These are phyloP conservation scores for human DNA, from an alignment of 2,113 vertebrate species.

Conservation along the genomic window DNA sequence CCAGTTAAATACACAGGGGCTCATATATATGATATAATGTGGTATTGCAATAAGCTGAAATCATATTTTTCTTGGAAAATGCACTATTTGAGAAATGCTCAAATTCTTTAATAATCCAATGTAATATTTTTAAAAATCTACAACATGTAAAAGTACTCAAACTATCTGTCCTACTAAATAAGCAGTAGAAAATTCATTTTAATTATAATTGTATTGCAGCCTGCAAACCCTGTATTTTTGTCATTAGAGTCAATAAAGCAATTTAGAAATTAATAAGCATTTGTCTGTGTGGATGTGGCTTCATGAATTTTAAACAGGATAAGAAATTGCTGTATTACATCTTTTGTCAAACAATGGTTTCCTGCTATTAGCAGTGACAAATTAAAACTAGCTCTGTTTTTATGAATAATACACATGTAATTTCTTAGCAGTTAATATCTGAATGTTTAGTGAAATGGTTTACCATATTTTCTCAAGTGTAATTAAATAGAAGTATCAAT, in stretches of 20 bases:
- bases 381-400: constrained; percentile 40
- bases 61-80: background rate
- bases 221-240: constrained; percentile 1
- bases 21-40: background rate
- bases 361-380: constrained; percentile 51
- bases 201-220: background rate
- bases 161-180: constrained; percentile 17
- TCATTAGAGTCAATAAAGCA: constrained; percentile 55
- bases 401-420: background rate
- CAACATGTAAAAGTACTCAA: constrained; percentile 7
- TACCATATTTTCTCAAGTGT: constrained; percentile 39
- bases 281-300: constrained; percentile 47
- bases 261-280: constrained; percentile 71
- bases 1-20: accelerated
- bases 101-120: background rate
- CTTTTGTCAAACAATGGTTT: constrained; percentile 56
- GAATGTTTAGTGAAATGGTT: constrained; percentile 35
- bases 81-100: background rate
- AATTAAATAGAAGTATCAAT: constrained; percentile 36
- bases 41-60: background rate
- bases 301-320: constrained; percentile 70
- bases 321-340: constrained; percentile 60
- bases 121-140: background rate
- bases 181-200: background rate
- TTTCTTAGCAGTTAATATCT: constrained; percentile 47